These are phyloP conservation scores for Octopus bimaculoides DNA, from an alignment of 1,140 invertebrate genomes.

Conservation along the genomic window DNA sequence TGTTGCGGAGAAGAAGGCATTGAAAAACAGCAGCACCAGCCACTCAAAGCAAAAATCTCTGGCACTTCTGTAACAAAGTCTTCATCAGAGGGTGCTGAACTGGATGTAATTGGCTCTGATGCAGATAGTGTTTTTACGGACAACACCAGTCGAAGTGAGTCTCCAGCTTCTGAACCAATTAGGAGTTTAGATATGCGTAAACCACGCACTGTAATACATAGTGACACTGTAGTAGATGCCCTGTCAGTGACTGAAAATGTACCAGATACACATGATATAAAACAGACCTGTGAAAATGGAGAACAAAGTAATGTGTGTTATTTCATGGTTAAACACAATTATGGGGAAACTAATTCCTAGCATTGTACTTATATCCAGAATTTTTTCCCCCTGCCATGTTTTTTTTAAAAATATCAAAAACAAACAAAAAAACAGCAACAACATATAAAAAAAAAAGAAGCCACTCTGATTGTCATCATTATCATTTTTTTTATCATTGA, in stretches of 20 bases:
- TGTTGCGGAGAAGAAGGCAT: constrained; percentile 14
- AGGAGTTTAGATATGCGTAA: constrained; percentile 35
- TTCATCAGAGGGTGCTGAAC: constrained; percentile 47
- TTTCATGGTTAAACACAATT: constrained; percentile 43
- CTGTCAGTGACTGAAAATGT: constrained; percentile 28
- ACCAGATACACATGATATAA: constrained; percentile 21
- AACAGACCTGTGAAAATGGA: constrained; percentile 25
- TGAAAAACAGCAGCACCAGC: constrained; percentile 22
- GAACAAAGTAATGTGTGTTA: constrained; percentile 36
- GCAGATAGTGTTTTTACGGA: constrained; percentile 50
- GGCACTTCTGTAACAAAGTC: constrained; percentile 49
- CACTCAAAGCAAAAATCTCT: constrained; percentile 36
- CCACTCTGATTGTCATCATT: too few species aligned
- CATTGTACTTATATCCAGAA: not conserved
- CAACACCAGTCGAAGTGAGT: constrained; percentile 47
- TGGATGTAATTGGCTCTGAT: constrained; percentile 45
- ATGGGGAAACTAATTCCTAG: constrained; percentile 30
- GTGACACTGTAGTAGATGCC: constrained; percentile 42
- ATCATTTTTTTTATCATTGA: too few species aligned
- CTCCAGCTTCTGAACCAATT: constrained; percentile 48
- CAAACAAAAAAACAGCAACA: too few species aligned
- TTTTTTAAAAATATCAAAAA: too few species aligned
- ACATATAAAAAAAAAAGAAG: too few species aligned
- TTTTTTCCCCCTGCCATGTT: too few species aligned
- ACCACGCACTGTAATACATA: constrained; percentile 44